These are phyloP conservation scores for Pyrocoelia pectoralis DNA, from an alignment of 2,888 invertebrate species.

Conservation along the genomic window DNA sequence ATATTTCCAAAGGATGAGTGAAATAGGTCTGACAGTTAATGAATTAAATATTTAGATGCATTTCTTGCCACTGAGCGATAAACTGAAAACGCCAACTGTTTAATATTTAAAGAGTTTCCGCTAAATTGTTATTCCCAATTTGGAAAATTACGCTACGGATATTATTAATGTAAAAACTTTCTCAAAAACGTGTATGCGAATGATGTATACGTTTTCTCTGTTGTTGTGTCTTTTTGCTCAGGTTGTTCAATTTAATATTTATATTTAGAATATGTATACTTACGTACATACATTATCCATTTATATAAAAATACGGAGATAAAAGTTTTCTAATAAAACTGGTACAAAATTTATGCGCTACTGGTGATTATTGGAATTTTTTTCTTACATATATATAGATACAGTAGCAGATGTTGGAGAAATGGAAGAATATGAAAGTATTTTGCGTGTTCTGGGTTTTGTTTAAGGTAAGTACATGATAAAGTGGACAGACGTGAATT, in stretches of 20 bases:
- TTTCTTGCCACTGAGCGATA: not conserved
- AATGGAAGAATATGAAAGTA: conserved; percentile 1
- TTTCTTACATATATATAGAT: not conserved
- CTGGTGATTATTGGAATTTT: not conserved
- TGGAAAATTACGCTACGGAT: not conserved
- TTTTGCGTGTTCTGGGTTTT: not conserved
- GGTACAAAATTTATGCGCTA: not conserved
- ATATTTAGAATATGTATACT: too few species aligned
- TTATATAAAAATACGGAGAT: too few species aligned
- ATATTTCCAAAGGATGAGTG: not conserved
- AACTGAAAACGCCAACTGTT: not conserved
- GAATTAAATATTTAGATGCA: conserved; percentile 4
- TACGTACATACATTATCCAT: too few species aligned
- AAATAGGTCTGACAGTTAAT: conserved; percentile 6
- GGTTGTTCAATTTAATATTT: too few species aligned
- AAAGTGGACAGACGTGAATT: not conserved
- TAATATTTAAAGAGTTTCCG: not conserved
- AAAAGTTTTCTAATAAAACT: not conserved
- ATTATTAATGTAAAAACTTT: not conserved
- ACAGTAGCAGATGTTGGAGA: not conserved
- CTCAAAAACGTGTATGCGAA: too few species aligned
- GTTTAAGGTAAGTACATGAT: not conserved
- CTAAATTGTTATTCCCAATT: not conserved
- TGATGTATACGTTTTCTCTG: too few species aligned
- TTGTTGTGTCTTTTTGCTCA: too few species aligned